phyloP scores from a whole-genome alignment of 1,140 invertebrate species.

The Macrotrachela quadricornifera region DNA sequence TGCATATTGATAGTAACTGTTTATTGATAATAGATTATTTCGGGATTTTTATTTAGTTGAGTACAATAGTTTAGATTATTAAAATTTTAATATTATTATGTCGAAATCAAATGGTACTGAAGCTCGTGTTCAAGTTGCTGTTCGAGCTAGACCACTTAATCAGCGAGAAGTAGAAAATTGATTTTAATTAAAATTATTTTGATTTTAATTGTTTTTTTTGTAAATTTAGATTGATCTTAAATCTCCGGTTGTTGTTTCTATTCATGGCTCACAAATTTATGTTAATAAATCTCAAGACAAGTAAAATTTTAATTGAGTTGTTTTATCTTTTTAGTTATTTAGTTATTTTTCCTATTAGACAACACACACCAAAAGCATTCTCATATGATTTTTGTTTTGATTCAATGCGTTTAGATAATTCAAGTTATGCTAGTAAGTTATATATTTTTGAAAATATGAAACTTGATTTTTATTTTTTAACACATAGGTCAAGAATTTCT shows the following conservation, averaged over 20 bases:
- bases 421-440: slow-evolving; percentile 29
- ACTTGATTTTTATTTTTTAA: not conserved
- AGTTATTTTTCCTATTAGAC: no score
- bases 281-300: slow-evolving; percentile 1
- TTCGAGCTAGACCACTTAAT: slow-evolving; percentile 96
- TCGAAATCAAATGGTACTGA: no score
- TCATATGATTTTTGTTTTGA: slow-evolving; percentile 85
- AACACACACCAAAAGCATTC: slow-evolving; percentile 45
- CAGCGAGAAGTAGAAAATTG: slow-evolving; percentile 48
- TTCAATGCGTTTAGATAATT: slow-evolving; percentile 28
- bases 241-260: slow-evolving; percentile 14
- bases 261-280: slow-evolving; percentile 3
- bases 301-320: not conserved
- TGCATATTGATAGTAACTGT: no score
- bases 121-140: slow-evolving; percentile 54
- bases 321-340: not conserved
- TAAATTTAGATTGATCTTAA: not conserved
- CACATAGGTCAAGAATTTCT: slow-evolving; percentile 42
- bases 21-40: no score
- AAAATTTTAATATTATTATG: no score
- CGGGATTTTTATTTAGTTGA: no score
- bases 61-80: no score
- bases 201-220: not conserved
- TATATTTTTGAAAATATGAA: no score
- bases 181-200: not conserved